phyloP scores from a whole-genome alignment of 2,113 vertebrate species.

The Miniopterus natalensis region DNA sequence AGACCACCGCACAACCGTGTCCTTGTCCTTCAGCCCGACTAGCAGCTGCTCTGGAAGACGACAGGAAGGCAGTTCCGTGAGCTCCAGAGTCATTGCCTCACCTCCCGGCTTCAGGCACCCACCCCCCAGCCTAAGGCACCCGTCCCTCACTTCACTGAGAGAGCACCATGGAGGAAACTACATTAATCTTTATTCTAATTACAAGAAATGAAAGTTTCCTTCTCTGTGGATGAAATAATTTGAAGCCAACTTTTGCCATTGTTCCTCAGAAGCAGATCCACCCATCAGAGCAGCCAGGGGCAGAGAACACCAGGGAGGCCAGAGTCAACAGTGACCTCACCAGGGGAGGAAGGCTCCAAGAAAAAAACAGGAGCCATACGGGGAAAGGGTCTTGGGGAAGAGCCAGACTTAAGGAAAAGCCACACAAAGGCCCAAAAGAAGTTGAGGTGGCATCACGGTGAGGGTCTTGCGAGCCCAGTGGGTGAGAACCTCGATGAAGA shows the following conservation, averaged over 20 bases:
- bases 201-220: neutral
- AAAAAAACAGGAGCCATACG: neutral
- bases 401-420: neutral
- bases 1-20: conserved; percentile 98
- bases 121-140: neutral
- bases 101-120: neutral
- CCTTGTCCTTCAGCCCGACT: conserved; percentile 96
- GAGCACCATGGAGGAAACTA: accelerated
- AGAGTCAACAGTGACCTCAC: neutral
- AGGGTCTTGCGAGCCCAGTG: neutral
- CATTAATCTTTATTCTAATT: neutral
- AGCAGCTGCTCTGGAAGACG: conserved; percentile 93
- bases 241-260: neutral
- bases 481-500: neutral
- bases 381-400: neutral
- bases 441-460: accelerated
- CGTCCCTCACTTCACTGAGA: neutral
- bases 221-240: neutral
- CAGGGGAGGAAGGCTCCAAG: neutral
- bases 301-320: neutral
- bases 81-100: neutral
- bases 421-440: neutral
- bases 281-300: neutral
- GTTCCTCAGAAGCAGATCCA: neutral
- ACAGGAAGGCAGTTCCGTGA: conserved; percentile 32